Evolutionary conservation across 2,888 invertebrate genomes (phyloP).

Genomic region (Tachystola acroxantha): DNA sequence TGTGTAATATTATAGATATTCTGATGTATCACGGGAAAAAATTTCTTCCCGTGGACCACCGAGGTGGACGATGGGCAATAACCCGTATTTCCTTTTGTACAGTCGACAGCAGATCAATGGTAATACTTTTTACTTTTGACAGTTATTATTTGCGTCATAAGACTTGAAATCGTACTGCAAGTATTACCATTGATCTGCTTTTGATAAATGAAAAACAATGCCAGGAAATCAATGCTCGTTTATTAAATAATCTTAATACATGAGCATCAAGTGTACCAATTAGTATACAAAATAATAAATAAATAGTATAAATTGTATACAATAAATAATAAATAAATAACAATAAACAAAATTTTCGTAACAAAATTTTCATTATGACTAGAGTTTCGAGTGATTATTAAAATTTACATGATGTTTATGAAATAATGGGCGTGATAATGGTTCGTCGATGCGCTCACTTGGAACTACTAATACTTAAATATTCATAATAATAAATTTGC

Average conservation of each 20-base stretch:
- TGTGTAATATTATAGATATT: too few species aligned
- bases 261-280: constrained; percentile 58
- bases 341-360: constrained; percentile 43
- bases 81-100: too few species aligned
- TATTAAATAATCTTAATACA: constrained; percentile 64
- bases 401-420: constrained; percentile 26
- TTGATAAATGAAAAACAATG: constrained; percentile 18
- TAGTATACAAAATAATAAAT: constrained; percentile 44
- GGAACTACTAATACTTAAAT: too few species aligned
- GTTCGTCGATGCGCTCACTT: not conserved
- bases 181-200: too few species aligned
- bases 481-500: too few species aligned
- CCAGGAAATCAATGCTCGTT: constrained; percentile 54
- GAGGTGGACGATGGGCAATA: too few species aligned
- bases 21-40: too few species aligned
- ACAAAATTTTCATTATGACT: constrained; percentile 52
- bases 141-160: too few species aligned
- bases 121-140: too few species aligned
- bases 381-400: constrained; percentile 43
- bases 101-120: too few species aligned
- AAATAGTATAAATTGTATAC: constrained; percentile 67
- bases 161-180: too few species aligned
- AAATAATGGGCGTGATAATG: not conserved
- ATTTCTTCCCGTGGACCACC: too few species aligned
- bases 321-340: constrained; percentile 48